These are phyloP conservation scores for Adelphocoris suturalis DNA, from an alignment of 2,888 invertebrate genomes.

Conservation along the genomic window DNA sequence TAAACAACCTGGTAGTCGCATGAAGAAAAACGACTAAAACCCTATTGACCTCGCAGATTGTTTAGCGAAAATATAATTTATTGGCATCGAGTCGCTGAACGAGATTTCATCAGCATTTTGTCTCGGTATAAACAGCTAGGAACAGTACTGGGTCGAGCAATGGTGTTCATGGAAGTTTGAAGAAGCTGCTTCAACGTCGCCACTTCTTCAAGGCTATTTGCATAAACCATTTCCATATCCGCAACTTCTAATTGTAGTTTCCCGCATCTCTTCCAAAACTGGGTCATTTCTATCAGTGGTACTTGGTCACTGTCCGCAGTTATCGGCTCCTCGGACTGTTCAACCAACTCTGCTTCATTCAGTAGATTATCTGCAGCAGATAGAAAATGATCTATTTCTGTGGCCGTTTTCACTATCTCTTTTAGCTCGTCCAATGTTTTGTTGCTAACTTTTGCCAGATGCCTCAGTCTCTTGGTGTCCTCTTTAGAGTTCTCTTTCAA, in stretches of 20 bases:
- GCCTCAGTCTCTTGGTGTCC: constrained; percentile 81
- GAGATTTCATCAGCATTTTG: constrained; percentile 56
- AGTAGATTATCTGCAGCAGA: constrained; percentile 46
- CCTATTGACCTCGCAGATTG: too few relatives aligned
- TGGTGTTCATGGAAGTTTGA: constrained; percentile 82
- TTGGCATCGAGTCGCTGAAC: constrained; percentile 51
- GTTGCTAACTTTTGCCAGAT: constrained; percentile 83
- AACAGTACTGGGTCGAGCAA: constrained; percentile 79
- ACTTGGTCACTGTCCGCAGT: constrained; percentile 78
- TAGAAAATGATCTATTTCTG: constrained; percentile 58
- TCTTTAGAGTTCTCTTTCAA: constrained; percentile 80
- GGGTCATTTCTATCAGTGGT: constrained; percentile 77
- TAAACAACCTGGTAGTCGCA: too few relatives aligned
- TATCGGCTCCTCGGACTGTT: constrained; percentile 13
- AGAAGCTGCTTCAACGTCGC: constrained; percentile 82
- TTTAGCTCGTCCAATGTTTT: constrained; percentile 79
- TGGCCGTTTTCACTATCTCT: constrained; percentile 33
- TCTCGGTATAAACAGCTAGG: constrained; percentile 69
- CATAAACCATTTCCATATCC: constrained; percentile 79
- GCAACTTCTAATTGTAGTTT: constrained; percentile 82
- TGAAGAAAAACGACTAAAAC: too few relatives aligned
- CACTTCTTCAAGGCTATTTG: constrained; percentile 81
- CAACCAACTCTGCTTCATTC: constrained; percentile 59
- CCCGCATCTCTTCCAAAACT: constrained; percentile 85
- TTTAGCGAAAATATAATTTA: not conserved